A percentile compares a stretch with the other conserved stretches of the same genome.
These are phyloP conservation scores for Saccostrea glomerata DNA, from an alignment of 1,140 invertebrate species.

Conservation along the genomic window DNA sequence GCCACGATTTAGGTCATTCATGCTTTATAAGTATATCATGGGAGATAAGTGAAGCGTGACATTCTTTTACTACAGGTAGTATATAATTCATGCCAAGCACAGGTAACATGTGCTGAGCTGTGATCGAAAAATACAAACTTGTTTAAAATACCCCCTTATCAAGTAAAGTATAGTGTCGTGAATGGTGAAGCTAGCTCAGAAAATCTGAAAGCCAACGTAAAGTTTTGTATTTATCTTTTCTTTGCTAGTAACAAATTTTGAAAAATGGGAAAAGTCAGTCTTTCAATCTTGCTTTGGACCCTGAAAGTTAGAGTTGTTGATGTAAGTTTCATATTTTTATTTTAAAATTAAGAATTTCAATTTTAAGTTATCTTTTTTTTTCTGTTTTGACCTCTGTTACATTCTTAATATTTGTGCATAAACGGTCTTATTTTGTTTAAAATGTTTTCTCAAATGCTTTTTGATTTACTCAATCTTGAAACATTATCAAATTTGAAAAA, in stretches of 20 bases:
- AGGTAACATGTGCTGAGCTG: constrained; percentile 9
- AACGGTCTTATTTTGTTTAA: no score
- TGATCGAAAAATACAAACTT: background rate
- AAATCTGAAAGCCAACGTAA: background rate
- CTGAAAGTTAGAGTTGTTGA: background rate
- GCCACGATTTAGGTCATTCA: background rate
- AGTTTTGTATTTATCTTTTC: background rate
- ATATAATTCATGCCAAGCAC: background rate
- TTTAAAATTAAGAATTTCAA: background rate
- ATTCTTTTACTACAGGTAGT: background rate
- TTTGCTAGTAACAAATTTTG: background rate
- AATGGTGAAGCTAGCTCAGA: background rate
- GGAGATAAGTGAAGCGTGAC: background rate
- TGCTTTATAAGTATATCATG: background rate
- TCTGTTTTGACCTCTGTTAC: no score
- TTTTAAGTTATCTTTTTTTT: background rate
- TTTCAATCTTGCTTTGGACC: background rate
- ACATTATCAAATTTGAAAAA: no score
- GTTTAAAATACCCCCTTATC: background rate
- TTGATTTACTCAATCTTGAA: no score
- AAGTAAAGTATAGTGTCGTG: background rate
- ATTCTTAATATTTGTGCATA: no score
- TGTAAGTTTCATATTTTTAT: background rate
- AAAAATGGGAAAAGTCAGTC: background rate
- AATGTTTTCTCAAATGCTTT: no score